Conservation (phyloP, 1,140 invertebrate genomes). For the Campodea augens region DNA sequence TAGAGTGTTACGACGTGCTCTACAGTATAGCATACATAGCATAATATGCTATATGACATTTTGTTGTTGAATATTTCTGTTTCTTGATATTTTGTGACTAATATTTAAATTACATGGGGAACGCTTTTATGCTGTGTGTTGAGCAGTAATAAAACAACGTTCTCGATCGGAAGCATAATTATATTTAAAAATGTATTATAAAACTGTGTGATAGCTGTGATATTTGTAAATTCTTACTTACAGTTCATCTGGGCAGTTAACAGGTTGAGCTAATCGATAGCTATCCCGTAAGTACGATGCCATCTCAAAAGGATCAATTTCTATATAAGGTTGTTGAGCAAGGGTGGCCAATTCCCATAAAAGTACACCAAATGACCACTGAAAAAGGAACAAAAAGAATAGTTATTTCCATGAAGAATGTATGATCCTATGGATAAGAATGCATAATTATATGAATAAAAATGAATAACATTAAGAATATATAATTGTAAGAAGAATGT, state of each 20-base stretch:
- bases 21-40: too few species aligned
- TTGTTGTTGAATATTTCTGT: too few species aligned
- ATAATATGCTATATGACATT: too few species aligned
- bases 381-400: constrained; percentile 21
- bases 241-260: constrained; percentile 88
- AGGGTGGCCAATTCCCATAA: constrained; percentile 87
- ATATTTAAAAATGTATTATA: background rate
- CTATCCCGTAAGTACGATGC: constrained; percentile 66
- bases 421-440: constrained; percentile 6
- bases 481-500: too few species aligned
- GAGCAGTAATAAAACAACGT: too few species aligned
- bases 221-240: constrained; percentile 31
- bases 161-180: constrained; percentile 10
- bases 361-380: constrained; percentile 88
- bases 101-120: too few species aligned
- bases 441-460: too few species aligned
- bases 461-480: too few species aligned
- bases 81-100: too few species aligned
- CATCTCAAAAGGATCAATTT: constrained; percentile 84
- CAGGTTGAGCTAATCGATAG: constrained; percentile 69
- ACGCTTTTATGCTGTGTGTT: too few species aligned
- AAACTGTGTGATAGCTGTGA: background rate
- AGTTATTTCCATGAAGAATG: constrained; percentile 13
- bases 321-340: constrained; percentile 65
- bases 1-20: too few species aligned